Base-by-base conservation (phyloP, 2,888 invertebrate species). In the Hirtodrosophila cameraria region DNA sequence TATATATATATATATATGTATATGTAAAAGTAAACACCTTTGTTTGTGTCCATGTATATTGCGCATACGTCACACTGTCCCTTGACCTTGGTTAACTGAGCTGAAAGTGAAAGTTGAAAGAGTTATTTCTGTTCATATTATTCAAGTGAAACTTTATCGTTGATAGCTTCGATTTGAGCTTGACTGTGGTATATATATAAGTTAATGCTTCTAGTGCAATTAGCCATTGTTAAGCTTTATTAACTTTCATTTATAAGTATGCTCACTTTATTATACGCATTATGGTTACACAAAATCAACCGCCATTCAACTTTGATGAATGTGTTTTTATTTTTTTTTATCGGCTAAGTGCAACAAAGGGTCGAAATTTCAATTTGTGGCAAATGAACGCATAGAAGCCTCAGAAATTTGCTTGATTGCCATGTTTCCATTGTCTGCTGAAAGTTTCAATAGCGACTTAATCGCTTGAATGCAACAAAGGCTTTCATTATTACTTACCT, bases 81-180 rank as follows among this genome's bases (percentile, higher is more conserved):
- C 71, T 58, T 58, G 75, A 73, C 75, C 73, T 75, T 75, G 73
- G 54, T 53, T 25, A 66, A 48, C 36, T 27, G 27, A 11, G 23
- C 42, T 69, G 50, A 65, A 73, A 60, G 52, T 71, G 57, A 65
- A 65, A 71, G 60, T 45, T 42, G 35, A 53, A 31, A 52, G 48
- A 53, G 28, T 53, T 48, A 15, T 36, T 33, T 13, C 3, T 12
- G 12, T 11, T 25, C 9, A 13, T 46, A 16, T 25, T 42, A n/a
- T 13, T 9, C 3, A 16, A 43, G 23, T 23, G 7, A 53, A 59
- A 59, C 25, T 39, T 53, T 46, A 5, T 3, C 18, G 18, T 11
- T 23, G 18, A 6, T 18, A 31, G 2, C 9, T 25, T 11, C 9
- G 7, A 16, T 33, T 38, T 12, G 12, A 7, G 16, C 11, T 20